Conservation (phyloP, 2,113 vertebrate species). For the Numenius arquata region DNA sequence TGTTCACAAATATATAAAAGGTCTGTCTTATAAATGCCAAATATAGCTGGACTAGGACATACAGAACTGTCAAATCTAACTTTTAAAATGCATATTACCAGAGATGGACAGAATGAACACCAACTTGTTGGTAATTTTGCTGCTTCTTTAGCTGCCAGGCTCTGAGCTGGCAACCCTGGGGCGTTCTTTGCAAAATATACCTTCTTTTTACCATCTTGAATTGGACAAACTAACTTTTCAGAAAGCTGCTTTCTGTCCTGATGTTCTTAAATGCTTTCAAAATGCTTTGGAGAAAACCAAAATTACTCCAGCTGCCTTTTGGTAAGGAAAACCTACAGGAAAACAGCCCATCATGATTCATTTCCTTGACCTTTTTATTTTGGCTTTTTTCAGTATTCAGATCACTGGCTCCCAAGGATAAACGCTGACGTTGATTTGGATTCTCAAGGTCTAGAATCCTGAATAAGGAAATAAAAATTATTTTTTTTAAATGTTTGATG, state of each 20-base stretch:
- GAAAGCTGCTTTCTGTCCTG: neutral
- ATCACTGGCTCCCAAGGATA: neutral
- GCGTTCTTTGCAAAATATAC: neutral
- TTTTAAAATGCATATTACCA: neutral
- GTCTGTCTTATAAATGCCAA: neutral
- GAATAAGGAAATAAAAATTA: neutral
- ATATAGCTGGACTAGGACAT: neutral
- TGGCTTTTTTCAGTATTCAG: neutral
- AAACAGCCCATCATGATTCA: neutral
- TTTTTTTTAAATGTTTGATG: neutral
- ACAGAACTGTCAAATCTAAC: neutral
- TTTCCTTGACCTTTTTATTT: neutral
- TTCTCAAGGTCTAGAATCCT: neutral
- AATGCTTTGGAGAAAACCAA: neutral
- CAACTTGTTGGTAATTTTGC: neutral
- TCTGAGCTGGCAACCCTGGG: neutral
- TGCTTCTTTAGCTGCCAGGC: neutral
- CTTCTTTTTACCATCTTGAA: neutral
- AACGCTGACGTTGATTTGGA: neutral
- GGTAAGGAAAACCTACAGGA: neutral
- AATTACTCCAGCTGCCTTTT: neutral
- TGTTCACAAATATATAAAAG: neutral
- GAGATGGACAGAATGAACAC: neutral
- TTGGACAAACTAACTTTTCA: neutral
- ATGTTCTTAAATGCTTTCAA: neutral